A percentile compares a stretch with the other conserved stretches of the same genome.
These are phyloP conservation scores for Gobio gobio DNA, from an alignment of 2,113 vertebrate species.

Conservation along the genomic window DNA sequence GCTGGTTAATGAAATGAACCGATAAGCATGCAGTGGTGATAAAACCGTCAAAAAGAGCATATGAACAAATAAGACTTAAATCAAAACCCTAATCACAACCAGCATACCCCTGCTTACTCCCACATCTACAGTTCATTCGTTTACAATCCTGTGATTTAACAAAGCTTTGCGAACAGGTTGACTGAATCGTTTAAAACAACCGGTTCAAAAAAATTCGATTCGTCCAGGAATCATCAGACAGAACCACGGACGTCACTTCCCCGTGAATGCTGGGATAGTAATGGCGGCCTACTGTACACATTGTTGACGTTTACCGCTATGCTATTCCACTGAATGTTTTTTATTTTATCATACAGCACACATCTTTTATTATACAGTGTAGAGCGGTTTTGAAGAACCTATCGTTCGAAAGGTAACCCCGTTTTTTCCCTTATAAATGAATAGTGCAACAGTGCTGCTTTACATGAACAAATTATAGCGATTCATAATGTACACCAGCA, in stretches of 20 bases:
- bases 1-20: no score
- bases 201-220: background rate
- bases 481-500: background rate
- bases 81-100: background rate
- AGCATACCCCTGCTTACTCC: background rate
- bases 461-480: background rate
- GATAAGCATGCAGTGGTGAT: background rate
- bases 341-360: background rate
- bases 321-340: background rate
- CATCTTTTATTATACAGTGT: background rate
- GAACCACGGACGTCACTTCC: background rate
- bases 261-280: slow-evolving; percentile 70
- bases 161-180: background rate
- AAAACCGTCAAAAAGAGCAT: background rate
- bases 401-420: slow-evolving; percentile 7
- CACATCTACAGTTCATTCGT: background rate
- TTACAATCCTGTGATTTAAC: background rate
- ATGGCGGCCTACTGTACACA: slow-evolving; percentile 68
- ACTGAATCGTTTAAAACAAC: background rate
- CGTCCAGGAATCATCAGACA: background rate
- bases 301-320: slow-evolving; percentile 37
- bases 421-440: background rate
- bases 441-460: background rate
- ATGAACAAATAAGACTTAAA: background rate
- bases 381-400: background rate